Conservation (phyloP, 2,113 vertebrate genomes). For the Malurus melanocephalus region DNA sequence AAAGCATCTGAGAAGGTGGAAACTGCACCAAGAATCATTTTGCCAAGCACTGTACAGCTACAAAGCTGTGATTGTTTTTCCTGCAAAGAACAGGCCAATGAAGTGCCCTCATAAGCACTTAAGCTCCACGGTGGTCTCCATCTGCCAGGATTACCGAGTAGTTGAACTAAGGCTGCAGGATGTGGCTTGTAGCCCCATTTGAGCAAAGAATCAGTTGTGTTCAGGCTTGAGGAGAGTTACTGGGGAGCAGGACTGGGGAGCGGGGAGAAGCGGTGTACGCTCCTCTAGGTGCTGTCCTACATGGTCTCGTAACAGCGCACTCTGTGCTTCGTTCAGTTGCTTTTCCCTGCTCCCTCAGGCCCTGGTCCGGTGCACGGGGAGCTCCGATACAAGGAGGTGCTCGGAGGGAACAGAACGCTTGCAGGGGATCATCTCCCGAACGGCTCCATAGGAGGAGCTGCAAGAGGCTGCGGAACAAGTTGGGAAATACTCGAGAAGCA, state of each 20-base stretch:
- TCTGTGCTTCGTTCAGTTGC: fast-evolving
- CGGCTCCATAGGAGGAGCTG: neutral
- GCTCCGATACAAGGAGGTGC: fast-evolving
- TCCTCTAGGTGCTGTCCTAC: fast-evolving
- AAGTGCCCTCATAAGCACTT: neutral
- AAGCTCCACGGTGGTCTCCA: fast-evolving
- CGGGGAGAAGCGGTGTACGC: fast-evolving
- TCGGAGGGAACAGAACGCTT: too few relatives aligned
- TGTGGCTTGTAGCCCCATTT: fast-evolving
- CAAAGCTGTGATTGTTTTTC: neutral
- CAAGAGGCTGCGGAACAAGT: fast-evolving
- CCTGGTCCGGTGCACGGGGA: neutral
- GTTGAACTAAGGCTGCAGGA: neutral
- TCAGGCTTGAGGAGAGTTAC: too few relatives aligned
- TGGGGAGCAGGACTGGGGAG: fast-evolving
- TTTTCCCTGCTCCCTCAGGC: neutral
- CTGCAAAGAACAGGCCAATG: neutral
- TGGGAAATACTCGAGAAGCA: fast-evolving
- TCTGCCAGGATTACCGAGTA: neutral
- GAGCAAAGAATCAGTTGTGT: fast-evolving
- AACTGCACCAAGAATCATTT: neutral
- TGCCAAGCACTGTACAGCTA: fast-evolving
- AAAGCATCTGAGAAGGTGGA: neutral
- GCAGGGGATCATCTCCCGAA: neutral
- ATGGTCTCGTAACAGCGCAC: fast-evolving